Percentiles rank a stretch among this genome's conserved stretches.
Conservation (phyloP, 2,888 invertebrate species). For the Sialis fuliginosa region DNA sequence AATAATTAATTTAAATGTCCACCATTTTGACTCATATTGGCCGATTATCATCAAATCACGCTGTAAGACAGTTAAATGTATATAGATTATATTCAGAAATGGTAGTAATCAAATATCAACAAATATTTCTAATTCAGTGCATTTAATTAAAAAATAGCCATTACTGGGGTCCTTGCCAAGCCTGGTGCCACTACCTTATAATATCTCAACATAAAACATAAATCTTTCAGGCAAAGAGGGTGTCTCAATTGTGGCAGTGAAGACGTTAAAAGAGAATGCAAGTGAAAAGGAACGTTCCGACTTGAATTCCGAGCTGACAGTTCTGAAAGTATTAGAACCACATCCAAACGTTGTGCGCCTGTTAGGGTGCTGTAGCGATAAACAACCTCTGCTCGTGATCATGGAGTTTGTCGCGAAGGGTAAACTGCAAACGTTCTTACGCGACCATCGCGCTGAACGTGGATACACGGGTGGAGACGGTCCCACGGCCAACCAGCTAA, state of each 20-base stretch:
- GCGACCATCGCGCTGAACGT: slow-evolving; percentile 71
- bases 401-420: slow-evolving; percentile 83
- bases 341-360: slow-evolving; percentile 83
- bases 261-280: slow-evolving; percentile 86
- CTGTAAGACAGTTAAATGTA: too few relatives aligned
- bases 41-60: too few relatives aligned
- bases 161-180: too few relatives aligned
- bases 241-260: slow-evolving; percentile 73
- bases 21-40: too few relatives aligned
- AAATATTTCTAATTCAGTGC: too few relatives aligned
- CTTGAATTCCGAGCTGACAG: slow-evolving; percentile 70
- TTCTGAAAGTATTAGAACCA: slow-evolving; percentile 81
- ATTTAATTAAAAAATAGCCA: too few relatives aligned
- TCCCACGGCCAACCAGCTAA: slow-evolving; percentile 50
- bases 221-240: slow-evolving; percentile 40
- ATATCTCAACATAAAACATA: too few relatives aligned
- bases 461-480: slow-evolving; percentile 64
- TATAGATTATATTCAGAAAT: too few relatives aligned
- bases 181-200: too few relatives aligned
- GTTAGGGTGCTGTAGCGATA: slow-evolving; percentile 78
- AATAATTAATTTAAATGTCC: too few relatives aligned
- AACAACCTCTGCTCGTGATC: slow-evolving; percentile 79
- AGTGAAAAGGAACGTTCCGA: slow-evolving; percentile 74
- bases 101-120: too few relatives aligned
- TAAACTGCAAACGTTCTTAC: slow-evolving; percentile 73